Percentiles rank a stretch among this genome's conserved stretches.
phyloP scores from a whole-genome alignment of 2,797 vertebrate genomes.

The Sebastes kiyomatsui region DNA sequence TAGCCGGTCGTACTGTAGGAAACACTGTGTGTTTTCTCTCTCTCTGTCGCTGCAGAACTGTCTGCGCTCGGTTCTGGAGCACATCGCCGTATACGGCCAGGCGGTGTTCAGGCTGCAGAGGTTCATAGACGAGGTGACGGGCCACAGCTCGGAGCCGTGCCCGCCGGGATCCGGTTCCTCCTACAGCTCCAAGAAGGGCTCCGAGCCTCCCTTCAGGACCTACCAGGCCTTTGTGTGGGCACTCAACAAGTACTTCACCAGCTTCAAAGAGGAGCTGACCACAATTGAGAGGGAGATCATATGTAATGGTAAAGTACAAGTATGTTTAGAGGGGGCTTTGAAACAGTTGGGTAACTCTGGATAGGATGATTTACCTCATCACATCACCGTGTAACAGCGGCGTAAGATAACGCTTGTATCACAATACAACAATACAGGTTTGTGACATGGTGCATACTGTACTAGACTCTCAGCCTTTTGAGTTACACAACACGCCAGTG shows the following conservation, averaged over 20 bases:
- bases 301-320: conserved; percentile 84
- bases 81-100: conserved; percentile 94
- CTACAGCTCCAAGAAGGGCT: conserved; percentile 83
- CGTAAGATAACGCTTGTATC: background rate
- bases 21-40: background rate
- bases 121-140: conserved; percentile 97
- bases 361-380: background rate
- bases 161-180: conserved; percentile 77
- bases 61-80: conserved; percentile 91
- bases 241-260: conserved; percentile 94
- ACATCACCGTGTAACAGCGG: no score
- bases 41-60: conserved; percentile 84
- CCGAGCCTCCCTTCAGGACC: conserved; percentile 93
- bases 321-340: background rate
- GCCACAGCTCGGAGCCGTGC: conserved; percentile 84
- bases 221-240: conserved; percentile 99
- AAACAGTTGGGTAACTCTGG: background rate
- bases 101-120: conserved; percentile 92
- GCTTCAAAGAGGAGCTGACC: conserved; percentile 93
- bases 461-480: no score
- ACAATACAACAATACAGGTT: background rate
- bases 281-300: conserved; percentile 92
- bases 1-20: background rate
- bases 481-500: background rate
- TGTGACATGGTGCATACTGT: no score